Base-by-base conservation (phyloP, 2,888 invertebrate genomes). In the Dioctria linearis region DNA sequence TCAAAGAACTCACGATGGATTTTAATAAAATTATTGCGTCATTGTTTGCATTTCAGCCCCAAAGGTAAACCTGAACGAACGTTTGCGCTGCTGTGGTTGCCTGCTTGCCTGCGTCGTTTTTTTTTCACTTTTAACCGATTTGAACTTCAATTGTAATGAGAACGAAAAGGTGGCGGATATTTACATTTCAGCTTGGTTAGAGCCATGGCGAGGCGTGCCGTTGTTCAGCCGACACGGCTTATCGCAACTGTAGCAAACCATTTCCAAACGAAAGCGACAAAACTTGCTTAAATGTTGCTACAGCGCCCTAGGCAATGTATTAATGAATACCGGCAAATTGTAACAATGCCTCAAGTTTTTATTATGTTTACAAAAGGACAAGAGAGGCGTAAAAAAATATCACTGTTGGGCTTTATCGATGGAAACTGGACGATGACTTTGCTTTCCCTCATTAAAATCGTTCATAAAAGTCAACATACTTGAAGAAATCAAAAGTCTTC, bases 41-140 rank as follows among this genome's bases (percentile, higher is more conserved):
- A 79, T 79, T 79, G 79, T 79, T 79, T 79, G 79, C 79, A 79
- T 79, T 79, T 67, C 66, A 66, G 79, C 65, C 66, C 57, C 79
- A 79, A 65, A 73, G 73, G 59, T 73, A 59, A 73, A 73, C 57
- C 40, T 40, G 9, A 25, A 25, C 8, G 9, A 25, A 25, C 8
- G 49, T 49, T 6, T 39, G 8, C n/a, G 11, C 76, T 37, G n/a
- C 57, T 25, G 25, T 25, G 25, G 25, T 25, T 25, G 25, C 25
- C 25, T 25, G 25, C 25, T 25, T 25, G 25, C 1, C 25, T 25
- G 25, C 25, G 25, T 25, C 25, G 25, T 25, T 25, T 25, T 25
- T 25, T 25, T 4, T 13, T 46, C 76, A 63, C 43, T 63, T 63
- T 63, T 46, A 63, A 25, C 73, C 69, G 57, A 54, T 73, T 6